Percentiles rank a stretch among this genome's conserved stretches.
phyloP scores from a whole-genome alignment of 2,113 vertebrate species.

The Corydoras maculifer region DNA sequence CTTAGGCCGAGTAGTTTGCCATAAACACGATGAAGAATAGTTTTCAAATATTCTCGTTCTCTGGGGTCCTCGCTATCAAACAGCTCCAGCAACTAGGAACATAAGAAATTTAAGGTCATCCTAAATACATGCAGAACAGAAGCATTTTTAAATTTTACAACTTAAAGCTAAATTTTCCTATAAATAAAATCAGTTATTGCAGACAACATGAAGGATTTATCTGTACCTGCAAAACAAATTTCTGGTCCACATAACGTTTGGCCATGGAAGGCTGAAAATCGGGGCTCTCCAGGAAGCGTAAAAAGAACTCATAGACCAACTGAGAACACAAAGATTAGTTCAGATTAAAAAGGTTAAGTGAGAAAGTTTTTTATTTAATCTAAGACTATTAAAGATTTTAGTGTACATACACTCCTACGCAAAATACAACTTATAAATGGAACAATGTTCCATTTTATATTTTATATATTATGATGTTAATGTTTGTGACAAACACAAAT shows the following conservation, averaged over 20 bases:
- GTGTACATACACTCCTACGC: too few species aligned
- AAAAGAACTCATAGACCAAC: conserved; percentile 91
- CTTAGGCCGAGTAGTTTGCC: conserved; percentile 87
- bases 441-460: too few species aligned
- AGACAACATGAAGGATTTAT: not conserved
- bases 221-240: conserved; percentile 84
- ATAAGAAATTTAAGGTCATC: conserved; percentile 6
- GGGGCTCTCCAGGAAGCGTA: conserved; percentile 87
- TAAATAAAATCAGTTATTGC: too few species aligned
- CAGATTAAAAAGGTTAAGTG: not conserved
- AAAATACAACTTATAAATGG: too few species aligned
- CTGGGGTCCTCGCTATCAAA: conserved; percentile 89
- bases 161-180: too few species aligned
- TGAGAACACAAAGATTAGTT: conserved; percentile 43
- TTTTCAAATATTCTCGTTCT: conserved; percentile 88
- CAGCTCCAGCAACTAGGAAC: conserved; percentile 76
- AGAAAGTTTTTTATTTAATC: too few species aligned
- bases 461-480: too few species aligned
- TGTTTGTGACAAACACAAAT: too few species aligned
- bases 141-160: too few species aligned
- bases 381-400: too few species aligned
- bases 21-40: conserved; percentile 86
- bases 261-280: conserved; percentile 90
- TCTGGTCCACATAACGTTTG: conserved; percentile 90
- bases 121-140: not conserved